These are phyloP conservation scores for Drosophila navojoa DNA, from an alignment of 1,140 invertebrate genomes.

Conservation along the genomic window DNA sequence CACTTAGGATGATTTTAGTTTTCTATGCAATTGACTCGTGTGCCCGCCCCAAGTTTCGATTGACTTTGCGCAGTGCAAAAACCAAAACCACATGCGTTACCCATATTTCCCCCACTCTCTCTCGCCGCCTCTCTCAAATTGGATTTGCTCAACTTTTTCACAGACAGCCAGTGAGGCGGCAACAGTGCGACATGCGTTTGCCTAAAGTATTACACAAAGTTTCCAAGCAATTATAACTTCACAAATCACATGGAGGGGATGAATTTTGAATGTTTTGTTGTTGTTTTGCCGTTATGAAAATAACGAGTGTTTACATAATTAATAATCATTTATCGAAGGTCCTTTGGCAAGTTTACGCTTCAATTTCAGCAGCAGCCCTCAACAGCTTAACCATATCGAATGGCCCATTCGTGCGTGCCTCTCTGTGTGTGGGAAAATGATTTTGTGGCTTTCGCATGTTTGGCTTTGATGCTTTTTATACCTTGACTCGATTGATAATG, in stretches of 20 bases:
- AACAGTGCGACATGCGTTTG: conserved; percentile 52
- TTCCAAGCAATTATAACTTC: conserved; percentile 71
- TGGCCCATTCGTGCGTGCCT: not conserved
- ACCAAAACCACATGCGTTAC: conserved; percentile 34
- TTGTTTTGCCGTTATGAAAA: conserved; percentile 7
- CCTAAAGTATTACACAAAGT: conserved; percentile 63
- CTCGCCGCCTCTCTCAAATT: conserved; percentile 40
- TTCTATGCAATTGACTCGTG: conserved; percentile 54
- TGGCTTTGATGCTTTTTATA: no score
- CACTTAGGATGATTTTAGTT: conserved; percentile 41
- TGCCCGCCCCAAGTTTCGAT: conserved; percentile 19
- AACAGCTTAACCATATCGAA: not conserved
- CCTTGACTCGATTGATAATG: no score
- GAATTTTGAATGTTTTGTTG: not conserved
- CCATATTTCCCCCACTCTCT: no score
- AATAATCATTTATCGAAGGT: conserved; percentile 6
- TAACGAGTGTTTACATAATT: conserved; percentile 10
- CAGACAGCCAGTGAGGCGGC: conserved; percentile 9
- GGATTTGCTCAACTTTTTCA: conserved; percentile 61
- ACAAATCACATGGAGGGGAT: conserved; percentile 8
- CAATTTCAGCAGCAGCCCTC: not conserved
- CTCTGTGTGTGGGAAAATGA: conserved; percentile 6
- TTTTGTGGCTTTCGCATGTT: not conserved
- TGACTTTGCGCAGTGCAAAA: conserved; percentile 34
- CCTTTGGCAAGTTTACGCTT: not conserved